These are phyloP conservation scores for Atta colombica DNA, from an alignment of 1,140 invertebrate species.

Conservation along the genomic window DNA sequence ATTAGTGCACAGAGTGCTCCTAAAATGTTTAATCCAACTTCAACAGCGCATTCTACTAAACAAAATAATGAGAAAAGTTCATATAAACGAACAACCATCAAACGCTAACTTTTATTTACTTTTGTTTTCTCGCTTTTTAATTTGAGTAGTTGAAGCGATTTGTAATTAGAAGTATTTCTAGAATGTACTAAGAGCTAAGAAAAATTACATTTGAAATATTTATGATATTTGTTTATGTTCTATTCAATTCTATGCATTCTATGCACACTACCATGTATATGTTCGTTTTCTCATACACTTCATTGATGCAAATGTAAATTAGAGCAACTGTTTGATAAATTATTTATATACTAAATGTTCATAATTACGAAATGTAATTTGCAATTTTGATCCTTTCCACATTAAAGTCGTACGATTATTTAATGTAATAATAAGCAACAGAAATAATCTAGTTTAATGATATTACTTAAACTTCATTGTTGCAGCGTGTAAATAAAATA, in stretches of 20 bases:
- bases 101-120: constrained; percentile 57
- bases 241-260: not conserved
- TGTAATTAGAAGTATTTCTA: constrained; percentile 35
- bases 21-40: constrained; percentile 55
- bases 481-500: not conserved
- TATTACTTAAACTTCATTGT: constrained; percentile 32
- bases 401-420: not conserved
- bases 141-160: constrained; percentile 19
- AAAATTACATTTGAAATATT: constrained; percentile 15
- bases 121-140: constrained; percentile 45
- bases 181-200: not conserved
- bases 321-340: not conserved
- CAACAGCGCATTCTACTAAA: constrained; percentile 38
- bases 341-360: not conserved
- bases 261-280: not conserved
- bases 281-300: not conserved
- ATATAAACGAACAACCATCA: constrained; percentile 58
- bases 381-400: not conserved
- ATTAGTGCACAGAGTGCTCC: constrained; percentile 31
- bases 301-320: not conserved
- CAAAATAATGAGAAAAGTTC: constrained; percentile 63
- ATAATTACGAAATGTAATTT: not conserved
- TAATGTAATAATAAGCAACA: constrained; percentile 30
- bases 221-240: not conserved
- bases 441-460: constrained; percentile 25